Evolutionary conservation across 2,888 invertebrate species (phyloP), one percentile per base, ranked within the genome.

Genomic region (Parasteatoda lunata): DNA sequence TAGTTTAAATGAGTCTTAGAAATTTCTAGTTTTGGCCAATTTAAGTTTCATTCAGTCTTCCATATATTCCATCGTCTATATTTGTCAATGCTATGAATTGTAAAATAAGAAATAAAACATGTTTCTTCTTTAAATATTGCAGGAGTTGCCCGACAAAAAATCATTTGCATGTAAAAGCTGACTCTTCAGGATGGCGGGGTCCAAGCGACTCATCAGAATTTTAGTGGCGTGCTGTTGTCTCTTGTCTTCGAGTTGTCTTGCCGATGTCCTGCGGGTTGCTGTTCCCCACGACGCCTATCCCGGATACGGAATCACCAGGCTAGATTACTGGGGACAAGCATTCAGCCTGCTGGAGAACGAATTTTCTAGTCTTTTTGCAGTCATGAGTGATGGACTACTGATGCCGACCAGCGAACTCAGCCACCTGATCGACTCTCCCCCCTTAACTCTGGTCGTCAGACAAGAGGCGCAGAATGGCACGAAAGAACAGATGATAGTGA

Each of bases 361-460:
- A 89, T 96, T 94, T 92, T 95, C 96, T 72, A 94, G 96, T 90
- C 97, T 95, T 92, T 97, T 97, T 92, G 96, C 97, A 9, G 95
- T 97, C 89, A 94, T 97, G 84, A 95, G 95, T 90, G 96, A 97
- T 92, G 97, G 97, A 77, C 94, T 97, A 83, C 95, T 97, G 84
- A 97, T 97, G 97, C 97, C 97, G 71, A 97, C 96, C 49, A 95
- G 96, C 65, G 96, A 97, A 91, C 94, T 97, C 68, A 94, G 95
- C 78, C 96, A 96, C 13, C 93, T 97, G 88, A 94, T 96, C 88
- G 95, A 97, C 91, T 94, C 94, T 89, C 96, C 96, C 0, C 95
- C 97, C 49, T 95, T 96, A 91, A 93, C 97, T 84, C 94, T 96
- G 78, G 95, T 97, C 45, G 93, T 96, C 82, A 96, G 97, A 91